Percentiles rank a stretch among this genome's conserved stretches.
Evolutionary conservation across 2,888 invertebrate species (phyloP).

Genomic region (Escarpia spicata): DNA sequence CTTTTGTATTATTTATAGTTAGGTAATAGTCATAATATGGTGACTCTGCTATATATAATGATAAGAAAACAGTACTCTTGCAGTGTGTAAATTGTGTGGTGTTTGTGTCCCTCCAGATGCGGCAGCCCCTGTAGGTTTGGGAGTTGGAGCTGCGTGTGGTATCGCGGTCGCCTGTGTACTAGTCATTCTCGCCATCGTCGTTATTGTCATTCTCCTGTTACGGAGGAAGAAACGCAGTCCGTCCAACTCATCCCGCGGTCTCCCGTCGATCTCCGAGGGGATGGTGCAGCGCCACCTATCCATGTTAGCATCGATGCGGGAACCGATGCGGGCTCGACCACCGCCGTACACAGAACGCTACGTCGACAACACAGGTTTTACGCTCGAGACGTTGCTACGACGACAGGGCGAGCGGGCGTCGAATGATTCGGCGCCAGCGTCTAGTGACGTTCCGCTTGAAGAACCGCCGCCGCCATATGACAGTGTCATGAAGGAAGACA

Average conservation of each 20-base stretch:
- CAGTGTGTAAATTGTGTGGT: not conserved
- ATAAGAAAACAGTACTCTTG: no score
- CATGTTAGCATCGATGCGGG: not conserved
- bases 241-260: not conserved
- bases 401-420: not conserved
- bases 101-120: not conserved
- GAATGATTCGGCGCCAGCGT: not conserved
- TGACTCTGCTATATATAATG: no score
- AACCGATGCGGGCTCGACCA: not conserved
- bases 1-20: no score
- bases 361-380: not conserved
- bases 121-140: not conserved
- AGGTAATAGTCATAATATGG: no score
- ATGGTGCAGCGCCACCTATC: not conserved
- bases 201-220: slow-evolving; percentile 20
- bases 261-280: not conserved
- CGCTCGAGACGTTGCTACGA: not conserved
- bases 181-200: slow-evolving; percentile 20
- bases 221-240: slow-evolving; percentile 19
- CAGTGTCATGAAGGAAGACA: slow-evolving; percentile 24
- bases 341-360: not conserved
- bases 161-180: slow-evolving; percentile 19
- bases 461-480: slow-evolving; percentile 30
- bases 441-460: not conserved
- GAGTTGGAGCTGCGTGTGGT: slow-evolving; percentile 23